phyloP scores from a whole-genome alignment of 2,797 vertebrate species.

The Phataginus tricuspis region DNA sequence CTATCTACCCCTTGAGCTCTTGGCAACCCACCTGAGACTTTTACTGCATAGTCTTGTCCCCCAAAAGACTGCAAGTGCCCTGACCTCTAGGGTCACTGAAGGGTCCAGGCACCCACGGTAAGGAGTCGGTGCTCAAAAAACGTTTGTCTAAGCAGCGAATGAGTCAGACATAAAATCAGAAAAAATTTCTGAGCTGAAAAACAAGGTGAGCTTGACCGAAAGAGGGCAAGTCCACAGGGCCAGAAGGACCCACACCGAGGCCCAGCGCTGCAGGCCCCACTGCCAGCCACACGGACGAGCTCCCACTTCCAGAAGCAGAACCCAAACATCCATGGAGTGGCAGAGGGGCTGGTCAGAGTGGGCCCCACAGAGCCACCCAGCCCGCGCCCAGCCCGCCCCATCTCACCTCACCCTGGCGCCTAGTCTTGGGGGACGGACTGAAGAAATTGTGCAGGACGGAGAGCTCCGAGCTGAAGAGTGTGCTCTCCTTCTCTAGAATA shows the following conservation, averaged over 20 bases:
- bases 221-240: accelerated
- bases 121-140: neutral
- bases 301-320: neutral
- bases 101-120: neutral
- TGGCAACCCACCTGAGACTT: accelerated
- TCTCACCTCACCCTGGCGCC: conserved; percentile 96
- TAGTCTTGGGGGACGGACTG: conserved; percentile 94
- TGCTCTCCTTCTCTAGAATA: conserved; percentile 96
- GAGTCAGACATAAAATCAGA: accelerated
- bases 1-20: neutral
- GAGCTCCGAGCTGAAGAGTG: conserved; percentile 95
- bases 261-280: accelerated
- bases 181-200: too few species aligned
- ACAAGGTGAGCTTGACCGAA: accelerated
- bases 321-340: accelerated
- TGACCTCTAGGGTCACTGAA: too few species aligned
- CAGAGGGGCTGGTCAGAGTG: neutral
- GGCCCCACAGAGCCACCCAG: accelerated
- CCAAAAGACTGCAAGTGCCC: neutral
- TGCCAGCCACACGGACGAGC: accelerated
- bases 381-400: accelerated
- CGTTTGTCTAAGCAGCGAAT: accelerated
- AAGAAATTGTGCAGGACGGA: conserved; percentile 98
- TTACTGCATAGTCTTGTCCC: too few species aligned
- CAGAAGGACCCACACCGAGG: accelerated